Evolutionary conservation across 2,113 vertebrate species (phyloP), one percentile per base, ranked within the genome.

Genomic region (Cavia aperea): DNA sequence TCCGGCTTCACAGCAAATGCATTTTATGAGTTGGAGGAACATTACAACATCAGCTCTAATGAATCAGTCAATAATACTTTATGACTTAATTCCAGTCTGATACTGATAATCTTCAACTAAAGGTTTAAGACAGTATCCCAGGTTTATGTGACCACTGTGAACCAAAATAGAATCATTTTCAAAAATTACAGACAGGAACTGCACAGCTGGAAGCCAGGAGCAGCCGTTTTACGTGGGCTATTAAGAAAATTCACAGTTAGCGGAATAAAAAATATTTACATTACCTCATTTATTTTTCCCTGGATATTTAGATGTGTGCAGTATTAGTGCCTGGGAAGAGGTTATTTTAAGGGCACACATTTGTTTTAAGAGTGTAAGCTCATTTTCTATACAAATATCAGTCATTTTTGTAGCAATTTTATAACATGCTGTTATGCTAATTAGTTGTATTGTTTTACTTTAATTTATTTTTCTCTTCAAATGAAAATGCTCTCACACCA

Each of bases 201-300:
- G 62, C 79, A 81, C 92, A 93, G 91, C 86, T 96, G 95, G 91
- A 89, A 91, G 63, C 63, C 81, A 95, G 72, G 93, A 82, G 89
- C 49, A 91, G 77, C 66, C 82, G 84, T 72, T 94, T 94, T 88
- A 87, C 93, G 94, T 94, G 56, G 81, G 82, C 70, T 95, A 72
- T 89, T 95, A 95, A 95, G 89, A 94, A 95, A 92, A 92, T 78
- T 95, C 91, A 86, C 87, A 95, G 87, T 95, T 96, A 94, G 87
- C n/a, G 31, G 84, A 95, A 95, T 87, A 89, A 77, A 96, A 95
- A 95, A 91, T 94, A 96, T 94, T 95, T 96, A 93, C 79, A 89
- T 54, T 84, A 93, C 86, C 70, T 95, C 88, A 83, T 95, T 96
- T 95, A 93, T 95, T 91, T 94, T 95, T 60, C 81, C 66, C 77